Base-by-base conservation (phyloP, 2,797 vertebrate genomes). In the Simalia tracyae region DNA sequence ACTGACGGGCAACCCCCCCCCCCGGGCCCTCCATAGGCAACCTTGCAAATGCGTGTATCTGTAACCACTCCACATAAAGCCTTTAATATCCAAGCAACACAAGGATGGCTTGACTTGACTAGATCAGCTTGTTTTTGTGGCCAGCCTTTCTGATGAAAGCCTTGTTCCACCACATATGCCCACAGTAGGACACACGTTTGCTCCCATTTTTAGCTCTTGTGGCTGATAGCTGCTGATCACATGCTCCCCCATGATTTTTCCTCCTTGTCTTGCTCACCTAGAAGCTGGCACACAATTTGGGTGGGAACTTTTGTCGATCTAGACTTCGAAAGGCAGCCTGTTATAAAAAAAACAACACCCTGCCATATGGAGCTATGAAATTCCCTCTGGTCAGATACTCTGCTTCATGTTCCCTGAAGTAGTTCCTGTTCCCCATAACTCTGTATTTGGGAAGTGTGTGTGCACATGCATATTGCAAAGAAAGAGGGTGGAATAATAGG, bases 401-500 rank as follows among this genome's bases (percentile, higher is more conserved):
- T 26, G 28, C 63, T 61, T 22, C 92, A 92, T 57, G 91, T 88
- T 90, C 93, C 93, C 87, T 91, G 72, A 54, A 87, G 57, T 54
- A 15, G 92, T 91, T 89, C 50, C 92, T 66, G 72, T 87, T 85
- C 76, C 93, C 93, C 54, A 50, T 4, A 26, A 66, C n/a, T 92
- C 94, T 94, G 12, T 85, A 46, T 92, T 96, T 89, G 86, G 90
- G 94, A 93, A 68, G 94, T 89, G 91, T 72, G 90, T 90, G 88
- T 0, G 12, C 24, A 54, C 5, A 61, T 1, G 22, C 85, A 17
- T 76, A 9, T 22, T 4, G 9, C 10, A 8, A 64, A 19, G n/a
- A 3, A 72, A 24, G 31, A 2, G 46, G 14, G 63, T 9, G 26
- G 36, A 2, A 10, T 12, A 24, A 11, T 11, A 7, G 1, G 24